These are phyloP conservation scores for Emberiza fucata DNA, from an alignment of 2,113 vertebrate species.

Conservation along the genomic window DNA sequence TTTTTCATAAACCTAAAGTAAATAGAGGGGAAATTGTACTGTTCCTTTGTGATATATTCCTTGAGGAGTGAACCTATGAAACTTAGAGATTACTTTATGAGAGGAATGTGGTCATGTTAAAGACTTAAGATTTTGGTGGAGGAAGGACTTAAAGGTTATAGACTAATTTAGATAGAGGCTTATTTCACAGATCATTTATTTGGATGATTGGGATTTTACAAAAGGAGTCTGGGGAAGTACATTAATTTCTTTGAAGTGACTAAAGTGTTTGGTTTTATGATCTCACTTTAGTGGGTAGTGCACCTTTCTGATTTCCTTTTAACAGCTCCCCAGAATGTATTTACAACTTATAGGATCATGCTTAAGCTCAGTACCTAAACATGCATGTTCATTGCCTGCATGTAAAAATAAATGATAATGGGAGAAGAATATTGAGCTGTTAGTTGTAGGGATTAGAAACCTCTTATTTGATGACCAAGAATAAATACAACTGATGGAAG, in stretches of 20 bases:
- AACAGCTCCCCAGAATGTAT: not conserved
- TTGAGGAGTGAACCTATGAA: not conserved
- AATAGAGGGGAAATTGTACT: not conserved
- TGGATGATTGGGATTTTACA: slow-evolving; percentile 30
- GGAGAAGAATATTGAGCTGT: not conserved
- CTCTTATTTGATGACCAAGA: not conserved
- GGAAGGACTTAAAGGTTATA: not conserved
- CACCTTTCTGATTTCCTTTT: not conserved
- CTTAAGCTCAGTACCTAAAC: not conserved
- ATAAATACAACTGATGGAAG: not conserved
- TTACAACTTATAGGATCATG: not conserved
- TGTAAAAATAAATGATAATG: not conserved
- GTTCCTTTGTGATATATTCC: not conserved
- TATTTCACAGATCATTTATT: slow-evolving; percentile 58
- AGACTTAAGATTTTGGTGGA: not conserved
- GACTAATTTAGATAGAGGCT: slow-evolving; percentile 36
- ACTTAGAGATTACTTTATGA: not conserved
- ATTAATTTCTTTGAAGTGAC: slow-evolving; percentile 20
- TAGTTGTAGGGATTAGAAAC: not conserved
- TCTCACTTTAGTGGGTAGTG: not conserved
- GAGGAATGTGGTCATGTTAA: not conserved
- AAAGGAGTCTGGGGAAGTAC: not conserved
- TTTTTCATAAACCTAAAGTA: not conserved
- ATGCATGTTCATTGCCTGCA: not conserved
- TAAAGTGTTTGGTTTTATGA: not conserved